Evolutionary conservation across 2,888 invertebrate species (phyloP), one percentile per base, ranked within the genome.

Genomic region (Tenthredo mesomela): DNA sequence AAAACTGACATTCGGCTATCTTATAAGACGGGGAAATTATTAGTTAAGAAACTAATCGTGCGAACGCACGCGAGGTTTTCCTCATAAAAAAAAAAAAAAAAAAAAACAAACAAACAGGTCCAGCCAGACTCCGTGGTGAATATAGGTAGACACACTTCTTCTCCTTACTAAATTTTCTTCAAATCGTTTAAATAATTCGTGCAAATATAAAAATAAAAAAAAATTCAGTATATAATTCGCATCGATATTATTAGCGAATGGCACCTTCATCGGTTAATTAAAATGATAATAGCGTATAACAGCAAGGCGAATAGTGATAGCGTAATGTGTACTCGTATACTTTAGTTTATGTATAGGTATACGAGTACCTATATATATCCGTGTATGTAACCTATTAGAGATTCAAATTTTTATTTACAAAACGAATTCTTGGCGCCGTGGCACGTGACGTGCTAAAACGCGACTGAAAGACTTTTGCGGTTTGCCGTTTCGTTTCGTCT

Each of bases 381-480:
- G 40, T 71, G 33, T 71, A 73, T n/a, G 40, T 43, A 71, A 25
- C 37, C 15, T 40, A 33, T 50, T 77, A 21, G 29, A 54, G 25
- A 77, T 77, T 77, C 29, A 54, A 77, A 77, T 58, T 58, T 80
- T 33, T 80, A 12, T 58, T 47, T 67, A 50, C 67, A 18, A 65
- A 82, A 50, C 18, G 50, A 67, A 70, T 67, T 82, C 47, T 65
- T 82, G 67, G 82, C 82, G 82, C 82, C 82, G 43, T 47, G 40
- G 47, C 77, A 82, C 82, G 82, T 70, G 67, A 82, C 82, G 82
- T 82, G 82, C 82, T 82, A 82, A 82, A 82, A 82, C 47, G 47
- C 50, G 82, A 70, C 65, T 82, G 82, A 82, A 82, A 67, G 47
- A 47, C 3, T 80, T 65, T 80, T 65, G 61, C 61, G 61, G 37